Conservation (phyloP, 2,888 invertebrate genomes). For the Antheraea yamamai region DNA sequence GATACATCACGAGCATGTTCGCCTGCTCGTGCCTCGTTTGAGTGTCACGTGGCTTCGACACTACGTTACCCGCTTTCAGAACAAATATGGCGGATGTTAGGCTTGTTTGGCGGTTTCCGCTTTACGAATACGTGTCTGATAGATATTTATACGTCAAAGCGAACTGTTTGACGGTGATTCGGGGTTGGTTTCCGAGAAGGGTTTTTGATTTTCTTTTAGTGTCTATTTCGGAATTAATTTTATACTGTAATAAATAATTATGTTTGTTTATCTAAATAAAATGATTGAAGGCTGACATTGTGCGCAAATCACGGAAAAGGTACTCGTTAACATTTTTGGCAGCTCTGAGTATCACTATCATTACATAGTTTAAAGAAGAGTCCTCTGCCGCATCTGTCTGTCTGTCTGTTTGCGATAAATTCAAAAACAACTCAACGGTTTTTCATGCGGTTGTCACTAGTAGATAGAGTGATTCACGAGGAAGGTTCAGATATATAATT, state of each 20-base stretch:
- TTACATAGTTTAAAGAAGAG: too few species aligned
- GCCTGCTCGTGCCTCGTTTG: conserved; percentile 17
- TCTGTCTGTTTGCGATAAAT: too few species aligned
- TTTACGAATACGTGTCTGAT: conserved; percentile 3
- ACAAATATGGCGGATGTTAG: conserved; percentile 15
- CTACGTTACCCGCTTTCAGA: conserved; percentile 12
- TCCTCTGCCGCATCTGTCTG: too few species aligned
- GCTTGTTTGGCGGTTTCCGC: conserved; percentile 9
- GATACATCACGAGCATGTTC: conserved; percentile 41
- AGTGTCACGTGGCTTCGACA: conserved; percentile 14
- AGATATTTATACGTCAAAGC: conserved; percentile 6
- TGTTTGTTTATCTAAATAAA: too few species aligned
- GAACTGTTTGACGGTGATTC: not conserved
- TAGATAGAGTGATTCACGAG: too few species aligned
- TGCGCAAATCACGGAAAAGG: too few species aligned
- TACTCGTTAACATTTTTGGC: too few species aligned
- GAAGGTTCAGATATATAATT: too few species aligned
- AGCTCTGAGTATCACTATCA: too few species aligned
- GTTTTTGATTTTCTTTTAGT: not conserved
- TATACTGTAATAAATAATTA: not conserved
- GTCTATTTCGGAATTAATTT: not conserved
- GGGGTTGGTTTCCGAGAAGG: not conserved
- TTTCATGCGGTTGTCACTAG: too few species aligned
- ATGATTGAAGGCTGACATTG: too few species aligned
- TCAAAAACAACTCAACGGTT: too few species aligned